phyloP scores from a whole-genome alignment of 2,888 invertebrate species.

The Philopedon plagiatum region DNA sequence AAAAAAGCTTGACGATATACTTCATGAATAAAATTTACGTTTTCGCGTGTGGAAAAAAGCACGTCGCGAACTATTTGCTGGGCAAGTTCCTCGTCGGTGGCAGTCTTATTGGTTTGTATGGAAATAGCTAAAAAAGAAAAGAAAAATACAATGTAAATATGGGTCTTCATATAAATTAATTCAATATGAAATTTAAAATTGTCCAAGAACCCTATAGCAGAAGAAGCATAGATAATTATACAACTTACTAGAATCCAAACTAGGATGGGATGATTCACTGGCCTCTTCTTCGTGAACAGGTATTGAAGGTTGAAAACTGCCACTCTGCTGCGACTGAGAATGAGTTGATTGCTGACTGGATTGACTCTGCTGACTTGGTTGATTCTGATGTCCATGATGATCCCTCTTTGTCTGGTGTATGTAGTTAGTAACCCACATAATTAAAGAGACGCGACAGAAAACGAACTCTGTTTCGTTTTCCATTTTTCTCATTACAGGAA shows the following conservation, averaged over 20 bases:
- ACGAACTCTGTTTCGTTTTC: slow-evolving; percentile 79
- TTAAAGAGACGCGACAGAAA: slow-evolving; percentile 85
- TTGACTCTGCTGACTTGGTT: neutral
- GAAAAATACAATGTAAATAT: too few relatives aligned
- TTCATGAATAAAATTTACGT: slow-evolving; percentile 96
- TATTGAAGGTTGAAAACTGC: neutral
- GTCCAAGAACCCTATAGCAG: slow-evolving; percentile 4
- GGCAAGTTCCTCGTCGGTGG: slow-evolving; percentile 66
- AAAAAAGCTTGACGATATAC: slow-evolving; percentile 94
- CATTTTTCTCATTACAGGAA: slow-evolving; percentile 82
- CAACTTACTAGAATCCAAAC: slow-evolving; percentile 74
- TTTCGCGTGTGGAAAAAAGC: slow-evolving; percentile 88
- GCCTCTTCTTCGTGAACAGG: slow-evolving; percentile 67
- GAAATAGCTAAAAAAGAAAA: slow-evolving; percentile 65
- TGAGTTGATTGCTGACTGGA: neutral
- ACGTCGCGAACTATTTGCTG: slow-evolving; percentile 88
- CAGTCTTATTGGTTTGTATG: slow-evolving; percentile 63
- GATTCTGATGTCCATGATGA: slow-evolving; percentile 58
- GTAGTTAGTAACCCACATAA: slow-evolving; percentile 91
- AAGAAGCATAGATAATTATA: neutral
- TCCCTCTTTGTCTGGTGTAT: slow-evolving; percentile 82
- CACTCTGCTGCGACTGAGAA: neutral
- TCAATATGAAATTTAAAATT: too few relatives aligned
- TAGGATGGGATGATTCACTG: slow-evolving; percentile 74
- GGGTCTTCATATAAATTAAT: too few relatives aligned